Evolutionary conservation across 2,888 invertebrate genomes (phyloP).

Genomic region (Dendrolimus pini): DNA sequence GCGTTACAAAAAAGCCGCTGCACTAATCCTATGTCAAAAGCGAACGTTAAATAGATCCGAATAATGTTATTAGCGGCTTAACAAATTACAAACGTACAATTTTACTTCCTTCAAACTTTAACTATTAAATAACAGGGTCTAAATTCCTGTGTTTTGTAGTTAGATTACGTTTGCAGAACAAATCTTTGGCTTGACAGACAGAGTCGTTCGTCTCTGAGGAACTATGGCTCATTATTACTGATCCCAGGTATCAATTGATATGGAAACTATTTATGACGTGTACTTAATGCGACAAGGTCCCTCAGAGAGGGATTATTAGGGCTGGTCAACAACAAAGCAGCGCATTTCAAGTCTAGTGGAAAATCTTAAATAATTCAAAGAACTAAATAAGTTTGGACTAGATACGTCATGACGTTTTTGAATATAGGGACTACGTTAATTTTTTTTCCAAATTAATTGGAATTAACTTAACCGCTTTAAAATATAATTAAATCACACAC

Average conservation of each 20-base stretch:
- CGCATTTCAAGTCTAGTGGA: no score
- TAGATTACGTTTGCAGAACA: conserved; percentile 12
- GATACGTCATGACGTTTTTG: no score
- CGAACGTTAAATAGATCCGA: conserved; percentile 48
- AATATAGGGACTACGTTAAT: no score
- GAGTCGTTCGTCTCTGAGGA: conserved; percentile 34
- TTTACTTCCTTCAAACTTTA: conserved; percentile 9
- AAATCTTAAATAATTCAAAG: no score
- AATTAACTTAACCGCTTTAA: no score
- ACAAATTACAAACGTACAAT: conserved; percentile 17
- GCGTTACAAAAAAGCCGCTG: conserved; percentile 7
- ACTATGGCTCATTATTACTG: conserved; percentile 47
- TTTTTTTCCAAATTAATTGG: no score
- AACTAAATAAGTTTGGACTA: no score
- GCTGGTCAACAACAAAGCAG: neutral
- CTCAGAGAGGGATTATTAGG: conserved; percentile 2
- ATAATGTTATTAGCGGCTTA: conserved; percentile 59
- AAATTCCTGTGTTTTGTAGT: conserved; percentile 5
- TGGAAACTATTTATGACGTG: conserved; percentile 23
- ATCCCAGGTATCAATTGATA: conserved; percentile 42
- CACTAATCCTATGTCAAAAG: conserved; percentile 31
- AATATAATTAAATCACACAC: no score
- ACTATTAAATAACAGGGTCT: conserved; percentile 8
- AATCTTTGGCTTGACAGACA: conserved; percentile 43
- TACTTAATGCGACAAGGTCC: conserved; percentile 6